These are phyloP conservation scores for Podotricha telesiphe DNA, from an alignment of 2,888 invertebrate species.

Conservation along the genomic window DNA sequence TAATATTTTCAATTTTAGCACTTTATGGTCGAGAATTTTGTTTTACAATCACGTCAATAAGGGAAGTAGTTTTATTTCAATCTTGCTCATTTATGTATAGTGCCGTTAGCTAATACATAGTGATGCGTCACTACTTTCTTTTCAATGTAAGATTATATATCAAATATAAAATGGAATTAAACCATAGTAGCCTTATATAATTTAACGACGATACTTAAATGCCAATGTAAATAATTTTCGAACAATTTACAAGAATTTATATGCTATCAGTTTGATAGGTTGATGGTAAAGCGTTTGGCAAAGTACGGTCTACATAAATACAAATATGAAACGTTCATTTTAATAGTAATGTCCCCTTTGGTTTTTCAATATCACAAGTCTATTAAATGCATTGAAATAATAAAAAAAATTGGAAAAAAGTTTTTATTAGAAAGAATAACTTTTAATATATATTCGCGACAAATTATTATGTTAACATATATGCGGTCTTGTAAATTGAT, in stretches of 20 bases:
- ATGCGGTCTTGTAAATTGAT: too few relatives aligned
- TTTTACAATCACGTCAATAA: too few relatives aligned
- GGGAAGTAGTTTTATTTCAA: neutral
- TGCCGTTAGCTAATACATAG: neutral
- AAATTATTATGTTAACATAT: too few relatives aligned
- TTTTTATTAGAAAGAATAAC: neutral
- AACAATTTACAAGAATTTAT: slow-evolving; percentile 24
- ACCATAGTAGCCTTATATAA: slow-evolving; percentile 1
- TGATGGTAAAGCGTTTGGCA: slow-evolving; percentile 23
- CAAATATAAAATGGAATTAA: neutral
- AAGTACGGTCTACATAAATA: neutral
- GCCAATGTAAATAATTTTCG: slow-evolving; percentile 27
- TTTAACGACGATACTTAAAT: slow-evolving; percentile 12
- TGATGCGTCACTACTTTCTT: neutral
- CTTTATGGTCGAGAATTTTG: too few relatives aligned
- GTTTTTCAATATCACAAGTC: neutral
- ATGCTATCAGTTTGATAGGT: slow-evolving; percentile 25
- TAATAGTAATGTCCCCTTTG: neutral
- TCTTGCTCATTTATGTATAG: neutral
- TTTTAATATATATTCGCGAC: too few relatives aligned
- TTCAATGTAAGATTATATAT: neutral
- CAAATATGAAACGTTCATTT: neutral
- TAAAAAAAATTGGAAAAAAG: neutral
- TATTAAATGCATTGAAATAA: neutral
- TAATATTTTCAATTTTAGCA: neutral